Percentiles rank a stretch among this genome's conserved stretches.
Conservation (phyloP, 2,888 invertebrate species). For the Morinoia aosen region DNA sequence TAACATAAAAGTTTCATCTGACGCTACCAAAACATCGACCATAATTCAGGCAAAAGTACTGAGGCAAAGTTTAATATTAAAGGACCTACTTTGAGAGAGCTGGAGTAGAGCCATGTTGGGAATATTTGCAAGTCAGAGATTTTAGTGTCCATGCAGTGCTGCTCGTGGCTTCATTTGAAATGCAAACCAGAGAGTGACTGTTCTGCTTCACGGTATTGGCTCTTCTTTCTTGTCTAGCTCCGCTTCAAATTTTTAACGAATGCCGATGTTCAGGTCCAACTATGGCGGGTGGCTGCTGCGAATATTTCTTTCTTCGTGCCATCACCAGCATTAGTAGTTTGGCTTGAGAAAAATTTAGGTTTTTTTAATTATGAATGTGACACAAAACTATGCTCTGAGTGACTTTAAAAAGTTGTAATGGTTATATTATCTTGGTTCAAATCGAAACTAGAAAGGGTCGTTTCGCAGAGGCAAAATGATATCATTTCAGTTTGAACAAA, state of each 20-base stretch:
- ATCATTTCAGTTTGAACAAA: no score
- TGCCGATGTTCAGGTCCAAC: not conserved
- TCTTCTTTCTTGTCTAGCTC: not conserved
- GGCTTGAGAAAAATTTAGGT: not conserved
- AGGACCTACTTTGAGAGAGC: not conserved
- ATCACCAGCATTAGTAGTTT: not conserved
- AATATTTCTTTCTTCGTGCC: not conserved
- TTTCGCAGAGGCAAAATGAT: not conserved
- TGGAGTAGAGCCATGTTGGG: slow-evolving; percentile 3
- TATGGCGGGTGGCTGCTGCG: not conserved
- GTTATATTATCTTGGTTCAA: not conserved
- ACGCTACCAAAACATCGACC: slow-evolving; percentile 9
- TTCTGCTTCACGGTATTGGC: not conserved
- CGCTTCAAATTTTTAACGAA: not conserved
- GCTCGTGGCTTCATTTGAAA: not conserved
- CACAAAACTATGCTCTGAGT: not conserved
- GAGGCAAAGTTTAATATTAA: slow-evolving; percentile 17
- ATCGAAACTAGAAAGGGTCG: not conserved
- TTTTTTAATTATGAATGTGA: not conserved
- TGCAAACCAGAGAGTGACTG: slow-evolving; percentile 14
- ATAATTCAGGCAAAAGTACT: not conserved
- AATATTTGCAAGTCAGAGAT: slow-evolving; percentile 30
- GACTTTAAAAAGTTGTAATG: not conserved
- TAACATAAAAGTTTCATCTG: not conserved
- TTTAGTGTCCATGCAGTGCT: not conserved